Base-by-base conservation (phyloP, 2,888 invertebrate species). In the Cerastis leucographa region DNA sequence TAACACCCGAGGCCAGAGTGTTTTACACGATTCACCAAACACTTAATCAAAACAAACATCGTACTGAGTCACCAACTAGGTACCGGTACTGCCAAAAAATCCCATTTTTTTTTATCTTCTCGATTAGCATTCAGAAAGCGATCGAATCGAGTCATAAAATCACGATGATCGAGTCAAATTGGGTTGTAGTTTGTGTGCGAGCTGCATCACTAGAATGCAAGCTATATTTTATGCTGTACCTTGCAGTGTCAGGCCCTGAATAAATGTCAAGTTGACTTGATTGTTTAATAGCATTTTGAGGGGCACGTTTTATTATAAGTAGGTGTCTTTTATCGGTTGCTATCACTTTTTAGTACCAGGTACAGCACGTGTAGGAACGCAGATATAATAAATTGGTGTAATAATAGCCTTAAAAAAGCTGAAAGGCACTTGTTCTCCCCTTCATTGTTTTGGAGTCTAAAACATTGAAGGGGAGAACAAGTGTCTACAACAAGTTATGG, bases 141-240 rank as follows among this genome's bases (percentile, higher is more conserved):
- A 65, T 69, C 44, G 64, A 68, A 83, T 83, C 80, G 64, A 76
- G 76, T 75, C 80, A 80, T 86, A 86, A 86, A 86, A 86, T 72
- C 71, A n/a, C 56, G 76, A 80, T 70, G 49, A 82, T 85, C 72
- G 71, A 71, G 73, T 74, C 44, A 74, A 86, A 85, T 78, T 77
- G 59, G 78, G 74, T 69, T 80, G 67, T 73, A 44, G 44, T 84
- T 80, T 22, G 65, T 65, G 67, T 83, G 72, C 76, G 68, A 56
- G 61, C 42, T 71, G 80, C 76, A 83, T 81, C 44, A 74, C 42
- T 61, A 74, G 59, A 67, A 75, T 77, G 74, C 70, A 77, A 66
- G 76, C 14, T 25, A 84, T 74, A 74, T 44, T 74, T 83, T 72
- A 69, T 5, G 12, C 56, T 66, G 65, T 75, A 25, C 74, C 83